Percentiles rank a stretch among this genome's conserved stretches.
These are phyloP conservation scores for Euura saliciscinereae DNA, from an alignment of 1,140 invertebrate species.

Conservation along the genomic window DNA sequence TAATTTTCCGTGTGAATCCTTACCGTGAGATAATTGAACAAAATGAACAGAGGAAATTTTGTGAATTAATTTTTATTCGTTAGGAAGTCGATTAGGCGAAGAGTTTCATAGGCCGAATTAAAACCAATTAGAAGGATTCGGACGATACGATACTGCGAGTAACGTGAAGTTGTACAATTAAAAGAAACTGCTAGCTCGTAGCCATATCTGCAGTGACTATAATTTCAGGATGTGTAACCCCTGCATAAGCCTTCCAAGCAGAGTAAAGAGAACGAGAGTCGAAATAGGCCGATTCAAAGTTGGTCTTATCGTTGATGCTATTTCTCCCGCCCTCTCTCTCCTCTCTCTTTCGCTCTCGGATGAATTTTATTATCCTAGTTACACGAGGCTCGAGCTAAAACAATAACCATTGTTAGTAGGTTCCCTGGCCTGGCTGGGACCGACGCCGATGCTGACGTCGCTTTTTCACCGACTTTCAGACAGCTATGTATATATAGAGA, in stretches of 20 bases:
- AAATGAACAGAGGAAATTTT: too few relatives aligned
- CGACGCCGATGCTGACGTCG: background rate
- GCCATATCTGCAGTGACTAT: background rate
- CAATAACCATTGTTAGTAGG: constrained; percentile 49
- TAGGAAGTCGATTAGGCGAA: too few relatives aligned
- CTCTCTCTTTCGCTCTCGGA: background rate
- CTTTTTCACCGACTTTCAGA: too few relatives aligned
- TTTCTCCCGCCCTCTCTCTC: background rate
- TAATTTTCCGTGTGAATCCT: too few relatives aligned
- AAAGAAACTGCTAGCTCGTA: background rate
- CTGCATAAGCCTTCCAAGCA: background rate
- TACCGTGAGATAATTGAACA: too few relatives aligned
- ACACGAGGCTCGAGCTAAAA: constrained; percentile 30
- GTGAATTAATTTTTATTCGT: too few relatives aligned
- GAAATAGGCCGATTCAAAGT: constrained; percentile 5
- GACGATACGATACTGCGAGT: too few relatives aligned
- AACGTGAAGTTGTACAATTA: background rate
- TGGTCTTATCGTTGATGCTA: background rate
- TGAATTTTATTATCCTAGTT: constrained; percentile 43
- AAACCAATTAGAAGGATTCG: too few relatives aligned
- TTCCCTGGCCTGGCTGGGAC: constrained; percentile 7
- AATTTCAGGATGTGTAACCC: background rate
- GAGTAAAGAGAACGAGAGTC: background rate
- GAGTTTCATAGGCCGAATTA: too few relatives aligned
- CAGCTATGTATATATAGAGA: background rate